Base-by-base conservation (phyloP, 2,888 invertebrate genomes). In the Harpagoxenus sublaevis region DNA sequence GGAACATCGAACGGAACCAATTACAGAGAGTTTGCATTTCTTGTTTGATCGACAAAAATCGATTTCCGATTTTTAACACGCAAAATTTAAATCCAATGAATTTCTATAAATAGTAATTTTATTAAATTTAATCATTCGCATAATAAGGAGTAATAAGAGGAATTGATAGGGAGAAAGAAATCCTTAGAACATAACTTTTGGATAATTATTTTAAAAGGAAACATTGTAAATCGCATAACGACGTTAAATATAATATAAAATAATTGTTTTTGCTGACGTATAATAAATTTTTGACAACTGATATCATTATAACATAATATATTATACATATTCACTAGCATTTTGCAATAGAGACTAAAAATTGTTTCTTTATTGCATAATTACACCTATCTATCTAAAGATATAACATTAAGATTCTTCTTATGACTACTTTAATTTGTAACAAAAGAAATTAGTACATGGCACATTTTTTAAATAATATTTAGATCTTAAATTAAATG, bases 1-100 rank as follows among this genome's bases (percentile, higher is more conserved):
- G 28, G 78, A 78, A 77, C 77, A 23, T 57, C 48, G 66, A 84
- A 77, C 55, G 48, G 60, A 74, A 68, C 48, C 68, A 60, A 68
- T 84, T 71, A 57, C 60, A 48, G 28, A 35, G 6, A 48, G 23
- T 45, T 35, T 39, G 66, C 12, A 15, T 23, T 15, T 48, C 8
- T 23, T 15, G 6, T 57, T 71, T 70, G 57, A 39, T 45, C 31
- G 31, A 45, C 31, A 45, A 78, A 39, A 57, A 70, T 78, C 70
- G n/a, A 57, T 15, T 15, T 71, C 15, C n/a, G 3, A n/a, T 18
- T 42, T 55, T 42, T 45, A 15, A 53, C n/a, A 31, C 31, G 8
- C 10, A 8, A 70, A 65, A 45, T 42, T 42, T 45, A 23, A 63
- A 55, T 48, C 15, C 12, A 31, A 68, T n/a, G 15, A 55, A 68